Base-by-base conservation (phyloP, 1,140 invertebrate species). In the Brachionus asplanchnoidis region DNA sequence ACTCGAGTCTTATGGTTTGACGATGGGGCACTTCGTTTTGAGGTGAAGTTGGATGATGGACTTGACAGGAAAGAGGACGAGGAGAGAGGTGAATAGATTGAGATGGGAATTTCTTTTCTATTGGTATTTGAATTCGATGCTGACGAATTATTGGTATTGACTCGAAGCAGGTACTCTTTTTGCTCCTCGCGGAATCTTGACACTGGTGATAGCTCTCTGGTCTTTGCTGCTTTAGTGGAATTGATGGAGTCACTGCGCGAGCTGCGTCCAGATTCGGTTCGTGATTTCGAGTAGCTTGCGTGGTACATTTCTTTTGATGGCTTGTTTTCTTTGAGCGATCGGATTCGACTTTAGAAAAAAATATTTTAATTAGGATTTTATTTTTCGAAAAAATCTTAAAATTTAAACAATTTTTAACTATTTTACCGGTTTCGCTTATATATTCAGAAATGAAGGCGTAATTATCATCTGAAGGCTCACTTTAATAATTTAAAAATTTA, bases 41-140 rank as follows among this genome's bases (percentile, higher is more conserved):
- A 26, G 11, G 73, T 14, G 23, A 4, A 50, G 12, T 28, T 77
- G 73, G 73, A 23, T 28, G 40, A 73, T 23, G 73, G 26, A 32
- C 42, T 77, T 50, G 73, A 77, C 23, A 77, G 6, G 42, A 77
- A 77, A 0, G 73, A 77, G 2, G 73, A 77, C 28, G 73, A 77
- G 9, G 73, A 77, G 42, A 77, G 46, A 9, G 73, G 73, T 23
- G 73, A 77, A 32, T 77, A 77, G 73, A 77, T 77, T 77, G 73
- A 50, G 20, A 77, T 77, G 17, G 73, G 73, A 12, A 77, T 77
- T 50, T 77, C 73, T 32, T 77, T 77, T 77, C 73, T n/a, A 77
- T 77, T 77, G 73, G 73, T 9, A 77, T 77, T 77, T 77, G 73
- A 50, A 50, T 77, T 50, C 73, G 73, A 50, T 77, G 73, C 23